phyloP scores from a whole-genome alignment of 2,888 invertebrate genomes.

The Holacanthella duospinosa region DNA sequence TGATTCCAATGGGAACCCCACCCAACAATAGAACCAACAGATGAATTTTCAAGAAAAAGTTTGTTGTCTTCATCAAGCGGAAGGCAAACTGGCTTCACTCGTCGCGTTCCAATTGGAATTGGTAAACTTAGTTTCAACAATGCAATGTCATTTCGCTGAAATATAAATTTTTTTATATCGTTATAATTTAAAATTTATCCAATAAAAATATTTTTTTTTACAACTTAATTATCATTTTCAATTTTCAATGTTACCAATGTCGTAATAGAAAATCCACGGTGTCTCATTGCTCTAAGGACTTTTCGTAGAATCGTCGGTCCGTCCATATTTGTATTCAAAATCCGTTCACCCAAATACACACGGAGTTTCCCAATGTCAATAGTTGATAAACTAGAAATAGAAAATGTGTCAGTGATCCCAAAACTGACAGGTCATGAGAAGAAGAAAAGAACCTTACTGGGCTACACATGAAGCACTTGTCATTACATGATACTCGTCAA shows the following conservation, averaged over 20 bases:
- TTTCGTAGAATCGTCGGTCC: constrained; percentile 64
- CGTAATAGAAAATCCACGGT: constrained; percentile 69
- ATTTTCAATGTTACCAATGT: constrained; percentile 53
- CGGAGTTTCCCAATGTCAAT: constrained; percentile 76
- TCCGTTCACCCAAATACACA: constrained; percentile 69
- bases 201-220: no score
- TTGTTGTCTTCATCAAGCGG: constrained; percentile 45
- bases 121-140: constrained; percentile 67
- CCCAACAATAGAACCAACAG: constrained; percentile 69
- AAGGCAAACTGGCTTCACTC: constrained; percentile 66
- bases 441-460: no score
- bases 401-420: no score
- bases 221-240: no score
- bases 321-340: constrained; percentile 63
- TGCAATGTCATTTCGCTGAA: constrained; percentile 71
- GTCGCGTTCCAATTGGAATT: constrained; percentile 54
- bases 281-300: constrained; percentile 69
- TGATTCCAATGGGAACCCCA: constrained; percentile 51
- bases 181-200: no score
- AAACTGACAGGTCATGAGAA: no score
- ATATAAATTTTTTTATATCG: constrained; percentile 37
- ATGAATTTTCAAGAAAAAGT: constrained; percentile 42
- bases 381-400: constrained; percentile 62
- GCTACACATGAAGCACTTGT: background rate
- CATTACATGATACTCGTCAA: constrained; percentile 3